Conservation (phyloP, 2,888 invertebrate species). For the Cataglyphis albicans region DNA sequence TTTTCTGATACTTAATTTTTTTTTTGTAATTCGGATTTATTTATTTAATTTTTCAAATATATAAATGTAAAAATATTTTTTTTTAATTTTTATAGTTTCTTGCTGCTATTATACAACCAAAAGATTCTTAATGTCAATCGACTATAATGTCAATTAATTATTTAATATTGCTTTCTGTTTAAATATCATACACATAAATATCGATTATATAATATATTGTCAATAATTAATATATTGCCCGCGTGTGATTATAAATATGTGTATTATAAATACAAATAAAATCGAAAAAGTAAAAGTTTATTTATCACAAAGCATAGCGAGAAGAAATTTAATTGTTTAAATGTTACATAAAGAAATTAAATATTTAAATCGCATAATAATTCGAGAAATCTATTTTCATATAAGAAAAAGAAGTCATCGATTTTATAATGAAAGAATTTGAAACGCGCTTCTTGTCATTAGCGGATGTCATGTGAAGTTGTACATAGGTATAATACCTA, state of each 20-base stretch:
- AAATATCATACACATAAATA: neutral
- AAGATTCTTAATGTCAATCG: neutral
- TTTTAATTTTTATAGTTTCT: no score
- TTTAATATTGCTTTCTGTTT: neutral
- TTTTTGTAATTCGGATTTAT: no score
- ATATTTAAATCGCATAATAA: neutral
- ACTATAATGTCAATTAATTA: slow-evolving; percentile 34
- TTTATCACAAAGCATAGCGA: neutral
- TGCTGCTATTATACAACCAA: no score
- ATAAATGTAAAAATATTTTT: no score
- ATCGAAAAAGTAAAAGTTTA: neutral
- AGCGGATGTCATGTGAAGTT: neutral
- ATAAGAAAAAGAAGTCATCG: neutral
- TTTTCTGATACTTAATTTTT: no score
- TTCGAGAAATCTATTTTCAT: neutral
- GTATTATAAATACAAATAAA: neutral
- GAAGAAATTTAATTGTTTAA: neutral
- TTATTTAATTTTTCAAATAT: no score
- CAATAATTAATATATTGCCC: neutral
- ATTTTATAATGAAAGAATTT: neutral
- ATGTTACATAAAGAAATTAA: neutral
- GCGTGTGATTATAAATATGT: neutral
- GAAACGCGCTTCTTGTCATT: neutral
- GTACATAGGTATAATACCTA: neutral
- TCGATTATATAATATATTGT: neutral